Percentiles rank a stretch among this genome's conserved stretches.
Evolutionary conservation across 2,797 vertebrate genomes (phyloP).

Genomic region (Naso thynnoides): DNA sequence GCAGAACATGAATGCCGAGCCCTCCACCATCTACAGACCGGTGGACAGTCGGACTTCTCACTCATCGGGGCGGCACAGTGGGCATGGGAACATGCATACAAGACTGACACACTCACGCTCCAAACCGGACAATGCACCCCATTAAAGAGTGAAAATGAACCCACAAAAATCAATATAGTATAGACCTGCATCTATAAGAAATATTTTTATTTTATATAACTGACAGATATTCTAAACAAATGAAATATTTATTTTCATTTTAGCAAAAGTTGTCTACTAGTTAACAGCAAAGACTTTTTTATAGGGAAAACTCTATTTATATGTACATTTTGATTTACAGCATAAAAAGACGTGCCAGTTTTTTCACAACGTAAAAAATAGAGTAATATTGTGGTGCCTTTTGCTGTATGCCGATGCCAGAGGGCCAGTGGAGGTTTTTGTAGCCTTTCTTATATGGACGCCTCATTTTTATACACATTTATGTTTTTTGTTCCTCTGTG

Average conservation of each 20-base stretch:
- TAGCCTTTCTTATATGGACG: slow-evolving; percentile 94
- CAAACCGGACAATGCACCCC: slow-evolving; percentile 91
- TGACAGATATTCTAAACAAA: slow-evolving; percentile 99
- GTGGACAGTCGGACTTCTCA: slow-evolving; percentile 95
- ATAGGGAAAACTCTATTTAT: slow-evolving; percentile 99
- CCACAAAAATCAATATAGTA: slow-evolving; percentile 86
- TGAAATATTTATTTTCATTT: slow-evolving; percentile 99
- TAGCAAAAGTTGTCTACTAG: slow-evolving; percentile 99
- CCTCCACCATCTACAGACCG: slow-evolving; percentile 89
- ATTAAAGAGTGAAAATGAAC: slow-evolving; percentile 85
- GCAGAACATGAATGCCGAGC: slow-evolving; percentile 93
- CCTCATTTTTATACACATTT: slow-evolving; percentile 89
- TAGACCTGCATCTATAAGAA: slow-evolving; percentile 92
- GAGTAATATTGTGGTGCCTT: slow-evolving; percentile 99
- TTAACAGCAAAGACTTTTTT: slow-evolving; percentile 99
- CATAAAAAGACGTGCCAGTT: slow-evolving; percentile 98
- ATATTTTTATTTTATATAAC: slow-evolving; percentile 99
- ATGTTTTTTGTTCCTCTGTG: slow-evolving; percentile 81
- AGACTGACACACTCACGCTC: slow-evolving; percentile 88
- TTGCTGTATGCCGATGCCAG: slow-evolving; percentile 97
- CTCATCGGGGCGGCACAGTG: slow-evolving; percentile 88
- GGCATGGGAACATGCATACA: slow-evolving; percentile 87
- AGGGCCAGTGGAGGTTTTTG: slow-evolving; percentile 95
- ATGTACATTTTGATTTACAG: slow-evolving; percentile 99
- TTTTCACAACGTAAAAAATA: slow-evolving; percentile 99